phyloP scores from a whole-genome alignment of 53 echinoderm and acorn worm genomes.

The Zoroaster sp. region DNA sequence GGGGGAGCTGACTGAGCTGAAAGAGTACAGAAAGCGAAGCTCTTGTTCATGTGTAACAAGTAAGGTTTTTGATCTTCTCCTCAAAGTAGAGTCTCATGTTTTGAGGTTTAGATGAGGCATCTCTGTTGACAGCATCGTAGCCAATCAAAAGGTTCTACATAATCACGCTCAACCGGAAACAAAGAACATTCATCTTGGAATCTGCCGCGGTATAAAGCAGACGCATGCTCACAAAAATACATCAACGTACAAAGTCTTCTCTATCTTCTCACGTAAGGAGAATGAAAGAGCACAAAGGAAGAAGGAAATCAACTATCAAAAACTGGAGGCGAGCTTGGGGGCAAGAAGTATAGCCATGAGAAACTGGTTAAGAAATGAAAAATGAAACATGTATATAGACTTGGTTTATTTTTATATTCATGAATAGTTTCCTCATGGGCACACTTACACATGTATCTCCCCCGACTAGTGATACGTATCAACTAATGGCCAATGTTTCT shows the following conservation, averaged over 20 bases:
- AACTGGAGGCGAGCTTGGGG: too few relatives aligned
- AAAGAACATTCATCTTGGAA: not conserved
- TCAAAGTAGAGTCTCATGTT: slow-evolving; percentile 33
- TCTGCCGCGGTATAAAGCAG: not conserved
- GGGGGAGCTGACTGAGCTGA: slow-evolving; percentile 2
- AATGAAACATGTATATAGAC: too few relatives aligned
- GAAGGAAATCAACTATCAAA: not conserved
- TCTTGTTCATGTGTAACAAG: slow-evolving; percentile 18
- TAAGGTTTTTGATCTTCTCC: not conserved
- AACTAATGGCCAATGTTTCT: too few relatives aligned
- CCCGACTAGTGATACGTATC: too few relatives aligned
- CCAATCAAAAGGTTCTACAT: not conserved
- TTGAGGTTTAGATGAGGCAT: not conserved
- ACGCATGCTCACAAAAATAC: not conserved
- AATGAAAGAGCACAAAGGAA: not conserved
- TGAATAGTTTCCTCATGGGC: too few relatives aligned
- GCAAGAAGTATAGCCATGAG: too few relatives aligned
- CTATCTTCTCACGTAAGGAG: slow-evolving; percentile 2
- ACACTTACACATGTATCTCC: too few relatives aligned
- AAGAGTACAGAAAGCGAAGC: slow-evolving; percentile 10
- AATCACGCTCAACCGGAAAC: not conserved
- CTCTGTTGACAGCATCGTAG: not conserved
- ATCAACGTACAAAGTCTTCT: not conserved
- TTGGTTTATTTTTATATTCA: too few relatives aligned
- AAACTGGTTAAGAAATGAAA: too few relatives aligned